Evolutionary conservation across 1,140 invertebrate species (phyloP), one percentile per base, ranked within the genome.

Genomic region (Trypoxylus dichotomus): DNA sequence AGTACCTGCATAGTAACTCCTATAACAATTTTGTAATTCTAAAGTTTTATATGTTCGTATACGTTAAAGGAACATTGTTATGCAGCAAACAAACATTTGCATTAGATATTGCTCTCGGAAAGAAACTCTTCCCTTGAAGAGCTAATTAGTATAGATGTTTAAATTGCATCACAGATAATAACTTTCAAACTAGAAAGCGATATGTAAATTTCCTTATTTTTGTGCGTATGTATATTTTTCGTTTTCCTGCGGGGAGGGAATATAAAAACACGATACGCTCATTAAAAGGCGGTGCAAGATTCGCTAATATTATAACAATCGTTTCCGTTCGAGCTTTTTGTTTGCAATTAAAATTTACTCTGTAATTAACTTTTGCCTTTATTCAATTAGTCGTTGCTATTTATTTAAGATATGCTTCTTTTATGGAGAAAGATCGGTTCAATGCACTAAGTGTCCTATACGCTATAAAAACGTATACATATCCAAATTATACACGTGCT

Each of bases 111-210:
- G 42, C 42, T 11, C 42, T 19, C 58, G 58, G 60, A 68, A 68
- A 68, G 1, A 24, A 27, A 1, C 24, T 5, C 24, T 27, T 68
- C 27, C 47, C 15, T n/a, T 19, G 19, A n/a, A n/a, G 19, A 1
- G 27, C 7, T 29, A 19, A 27, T 68, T 68, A 27, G 27, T 15
- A 10, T 24, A 68, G 10, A 68, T 68, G 27, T 27, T 68, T 68
- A 68, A 68, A 68, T 68, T 68, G 60, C 60, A 68, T 68, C 60
- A 68, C 24, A 68, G 7, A 68, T 29, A 27, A 68, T 68, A 29
- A 29, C 60, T 68, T 68, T 68, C 60, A 68, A 24, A 13, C 7
- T 68, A 68, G 60, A 68, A 68, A 68, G 60, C 24, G 8, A 29
- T 68, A 68, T 29, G 60, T 29, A 68, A 68, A 68, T 68, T 68